Base-by-base conservation (phyloP, 2,888 invertebrate species). In the Erannis defoliaria region DNA sequence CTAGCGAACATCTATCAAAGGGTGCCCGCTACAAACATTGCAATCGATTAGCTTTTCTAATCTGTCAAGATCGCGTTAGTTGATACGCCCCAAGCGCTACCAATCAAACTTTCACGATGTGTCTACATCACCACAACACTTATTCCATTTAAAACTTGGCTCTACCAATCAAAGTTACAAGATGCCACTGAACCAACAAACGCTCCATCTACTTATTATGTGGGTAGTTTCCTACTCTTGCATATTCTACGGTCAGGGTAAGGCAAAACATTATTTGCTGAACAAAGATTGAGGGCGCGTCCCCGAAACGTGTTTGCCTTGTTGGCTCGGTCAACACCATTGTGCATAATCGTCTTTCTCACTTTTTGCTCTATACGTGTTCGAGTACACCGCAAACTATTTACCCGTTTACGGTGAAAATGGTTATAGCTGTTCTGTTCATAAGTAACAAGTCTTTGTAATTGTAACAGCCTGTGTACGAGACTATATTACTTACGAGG, bases 331-430 rank as follows among this genome's bases (percentile, higher is more conserved):
- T 77, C 81, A 88, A 89, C 86, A 86, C 78, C 84, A 78, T 82
- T 82, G 81, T 78, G 82, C 83, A 84, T 88, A 88, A 88, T 88
- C 85, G 81, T 75, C 82, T 82, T 85, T 80, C 83, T 85, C 81
- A 76, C 81, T 82, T 81, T 75, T 78, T 75, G 70, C 73, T 45
- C 40, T 35, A 62, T 48, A 62, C 68, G 67, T 77, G 72, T 81
- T 80, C 77, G 72, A 78, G 71, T 73, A 60, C 68, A 67, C 68
- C 67, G 70, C 77, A 78, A 77, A 82, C 73, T 68, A 77, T 76
- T 74, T 78, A 77, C 75, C 70, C 73, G 74, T 65, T 76, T 74
- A 72, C 67, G 67, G 71, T 33, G 56, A 72, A 68, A 70, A 71
- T 60, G 46, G 53, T 46, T 57, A 29, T 51, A 29, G 37, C 48